A percentile compares a stretch with the other conserved stretches of the same genome.
phyloP scores from a whole-genome alignment of 2,888 invertebrate genomes.

The Microplitis deprimator region DNA sequence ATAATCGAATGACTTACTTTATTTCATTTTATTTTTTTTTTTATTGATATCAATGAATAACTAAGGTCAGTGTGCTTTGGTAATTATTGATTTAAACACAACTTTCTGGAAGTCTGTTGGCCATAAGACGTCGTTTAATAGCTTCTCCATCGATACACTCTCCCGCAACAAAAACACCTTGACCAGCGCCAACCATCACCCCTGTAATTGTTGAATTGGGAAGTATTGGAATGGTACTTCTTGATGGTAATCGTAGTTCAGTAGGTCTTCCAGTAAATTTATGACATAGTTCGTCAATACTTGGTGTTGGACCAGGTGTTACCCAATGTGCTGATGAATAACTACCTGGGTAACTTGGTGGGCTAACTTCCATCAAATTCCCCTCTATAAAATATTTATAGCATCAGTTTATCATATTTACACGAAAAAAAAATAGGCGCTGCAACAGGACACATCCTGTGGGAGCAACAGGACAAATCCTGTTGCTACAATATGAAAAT shows the following conservation, averaged over 20 bases:
- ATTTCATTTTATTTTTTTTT: conserved; percentile 28
- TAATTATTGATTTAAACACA: conserved; percentile 78
- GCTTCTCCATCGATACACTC: conserved; percentile 84
- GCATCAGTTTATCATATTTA: neutral
- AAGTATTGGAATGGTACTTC: conserved; percentile 64
- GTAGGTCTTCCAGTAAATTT: conserved; percentile 68
- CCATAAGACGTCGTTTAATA: conserved; percentile 89
- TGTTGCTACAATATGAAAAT: too few species aligned
- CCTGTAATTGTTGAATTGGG: conserved; percentile 55
- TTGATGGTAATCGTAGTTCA: conserved; percentile 68
- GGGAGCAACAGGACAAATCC: too few species aligned
- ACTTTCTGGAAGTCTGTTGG: conserved; percentile 89
- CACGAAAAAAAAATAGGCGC: too few species aligned
- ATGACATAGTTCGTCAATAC: conserved; percentile 69
- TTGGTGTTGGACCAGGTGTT: conserved; percentile 71
- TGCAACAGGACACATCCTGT: too few species aligned
- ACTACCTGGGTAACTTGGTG: conserved; percentile 67
- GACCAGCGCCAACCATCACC: conserved; percentile 61
- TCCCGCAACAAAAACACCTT: conserved; percentile 68
- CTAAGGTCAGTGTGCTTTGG: neutral
- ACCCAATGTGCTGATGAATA: conserved; percentile 72
- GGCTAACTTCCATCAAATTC: conserved; percentile 67
- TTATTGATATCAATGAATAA: conserved; percentile 24
- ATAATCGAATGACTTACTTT: conserved; percentile 14
- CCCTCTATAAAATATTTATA: conserved; percentile 60